Conservation (phyloP, 2,888 invertebrate genomes). For the Steinernema scapterisci region DNA sequence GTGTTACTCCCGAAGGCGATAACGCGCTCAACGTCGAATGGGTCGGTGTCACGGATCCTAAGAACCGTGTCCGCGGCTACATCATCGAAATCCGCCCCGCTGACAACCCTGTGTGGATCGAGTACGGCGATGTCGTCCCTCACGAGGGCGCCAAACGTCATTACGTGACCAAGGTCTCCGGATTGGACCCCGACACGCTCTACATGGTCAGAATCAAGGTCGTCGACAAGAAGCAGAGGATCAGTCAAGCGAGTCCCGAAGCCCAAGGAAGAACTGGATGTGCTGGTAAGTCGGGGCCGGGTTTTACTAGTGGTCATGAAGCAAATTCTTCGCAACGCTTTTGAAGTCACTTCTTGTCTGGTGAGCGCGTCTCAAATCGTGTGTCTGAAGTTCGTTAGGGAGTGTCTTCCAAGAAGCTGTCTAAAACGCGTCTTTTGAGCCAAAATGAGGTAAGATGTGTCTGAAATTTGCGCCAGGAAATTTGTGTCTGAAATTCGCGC, state of each 20-base stretch:
- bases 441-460: no score
- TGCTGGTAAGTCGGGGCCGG: conserved; percentile 36
- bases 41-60: conserved; percentile 62
- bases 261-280: conserved; percentile 67
- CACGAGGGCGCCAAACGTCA: conserved; percentile 62
- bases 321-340: no score
- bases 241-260: conserved; percentile 65
- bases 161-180: conserved; percentile 67
- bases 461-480: no score
- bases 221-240: conserved; percentile 61
- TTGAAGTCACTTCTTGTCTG: no score
- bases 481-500: no score
- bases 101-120: conserved; percentile 63
- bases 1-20: conserved; percentile 64
- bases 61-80: conserved; percentile 63
- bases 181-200: conserved; percentile 69
- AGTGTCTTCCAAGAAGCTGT: no score
- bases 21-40: conserved; percentile 64
- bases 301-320: no score
- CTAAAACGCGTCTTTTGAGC: no score
- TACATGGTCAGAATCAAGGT: conserved; percentile 69
- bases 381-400: no score
- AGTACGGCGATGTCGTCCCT: conserved; percentile 58
- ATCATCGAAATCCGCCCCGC: conserved; percentile 63
- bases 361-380: no score